A percentile compares a stretch with the other conserved stretches of the same genome.
Evolutionary conservation across 2,888 invertebrate genomes (phyloP).

Genomic region (Stegophylla sp.): DNA sequence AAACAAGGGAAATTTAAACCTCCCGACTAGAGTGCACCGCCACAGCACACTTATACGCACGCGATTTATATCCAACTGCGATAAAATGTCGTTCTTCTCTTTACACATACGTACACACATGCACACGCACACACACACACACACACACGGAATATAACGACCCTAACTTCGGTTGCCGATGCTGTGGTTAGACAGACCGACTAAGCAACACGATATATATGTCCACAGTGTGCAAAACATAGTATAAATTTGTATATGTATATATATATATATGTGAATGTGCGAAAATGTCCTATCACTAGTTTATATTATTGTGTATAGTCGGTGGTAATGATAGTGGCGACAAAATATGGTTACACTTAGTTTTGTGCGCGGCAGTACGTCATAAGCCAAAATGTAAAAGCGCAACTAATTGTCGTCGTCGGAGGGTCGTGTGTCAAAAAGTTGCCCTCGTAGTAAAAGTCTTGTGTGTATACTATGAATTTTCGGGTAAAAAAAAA

Average conservation of each 20-base stretch:
- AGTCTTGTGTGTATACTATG: not conserved
- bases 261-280: not conserved
- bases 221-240: not conserved
- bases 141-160: constrained; percentile 1
- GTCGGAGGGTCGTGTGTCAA: constrained; percentile 37
- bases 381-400: constrained; percentile 52
- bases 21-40: constrained; percentile 17
- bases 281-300: not conserved
- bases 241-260: not conserved
- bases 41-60: not conserved
- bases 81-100: constrained; percentile 32
- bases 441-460: not conserved
- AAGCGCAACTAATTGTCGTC: constrained; percentile 53
- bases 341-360: constrained; percentile 53
- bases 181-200: constrained; percentile 9
- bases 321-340: not conserved
- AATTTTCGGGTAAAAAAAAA: not conserved
- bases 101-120: not conserved
- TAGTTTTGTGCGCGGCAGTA: not conserved
- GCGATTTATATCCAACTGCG: constrained; percentile 34
- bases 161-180: not conserved
- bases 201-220: constrained; percentile 22
- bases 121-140: not conserved
- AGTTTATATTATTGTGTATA: too few relatives aligned
- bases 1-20: constrained; percentile 34